A percentile compares a stretch with the other conserved stretches of the same genome.
Evolutionary conservation across 2,888 invertebrate species (phyloP).

Genomic region (Nomada hirtipes): DNA sequence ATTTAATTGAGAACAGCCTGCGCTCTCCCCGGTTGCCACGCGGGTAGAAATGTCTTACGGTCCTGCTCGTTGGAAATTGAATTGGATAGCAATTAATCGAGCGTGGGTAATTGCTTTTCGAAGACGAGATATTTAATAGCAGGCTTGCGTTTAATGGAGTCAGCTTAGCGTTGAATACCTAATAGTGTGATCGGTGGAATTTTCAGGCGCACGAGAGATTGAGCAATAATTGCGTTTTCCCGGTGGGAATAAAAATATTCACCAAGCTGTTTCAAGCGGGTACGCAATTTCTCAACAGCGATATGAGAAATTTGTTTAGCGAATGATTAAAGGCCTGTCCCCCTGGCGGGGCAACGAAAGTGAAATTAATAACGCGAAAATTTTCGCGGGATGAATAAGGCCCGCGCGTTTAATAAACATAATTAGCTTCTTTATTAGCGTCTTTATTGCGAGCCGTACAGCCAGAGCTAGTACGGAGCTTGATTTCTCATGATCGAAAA

Average conservation of each 20-base stretch:
- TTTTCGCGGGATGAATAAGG: not conserved
- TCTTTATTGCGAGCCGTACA: constrained; percentile 18
- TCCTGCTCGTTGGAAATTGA: too few species aligned
- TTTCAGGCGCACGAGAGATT: not conserved
- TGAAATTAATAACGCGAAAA: not conserved
- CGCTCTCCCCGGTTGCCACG: too few species aligned
- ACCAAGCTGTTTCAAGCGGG: not conserved
- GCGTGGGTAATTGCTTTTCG: not conserved
- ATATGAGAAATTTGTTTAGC: not conserved
- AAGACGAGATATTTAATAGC: not conserved
- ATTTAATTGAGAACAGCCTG: too few species aligned
- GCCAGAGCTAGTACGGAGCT: not conserved
- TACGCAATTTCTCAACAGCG: not conserved
- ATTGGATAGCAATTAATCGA: not conserved
- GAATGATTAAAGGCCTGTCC: not conserved
- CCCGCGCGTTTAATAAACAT: constrained; percentile 23
- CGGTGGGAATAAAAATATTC: not conserved
- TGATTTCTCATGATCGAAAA: constrained; percentile 40
- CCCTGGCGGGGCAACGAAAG: too few species aligned
- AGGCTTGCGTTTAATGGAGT: not conserved
- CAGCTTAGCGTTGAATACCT: not conserved
- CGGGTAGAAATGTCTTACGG: too few species aligned
- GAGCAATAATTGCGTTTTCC: not conserved
- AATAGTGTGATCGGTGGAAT: not conserved
- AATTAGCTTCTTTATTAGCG: constrained; percentile 42